Conservation (phyloP, 2,888 invertebrate species). For the Dichetophora obliterata region DNA sequence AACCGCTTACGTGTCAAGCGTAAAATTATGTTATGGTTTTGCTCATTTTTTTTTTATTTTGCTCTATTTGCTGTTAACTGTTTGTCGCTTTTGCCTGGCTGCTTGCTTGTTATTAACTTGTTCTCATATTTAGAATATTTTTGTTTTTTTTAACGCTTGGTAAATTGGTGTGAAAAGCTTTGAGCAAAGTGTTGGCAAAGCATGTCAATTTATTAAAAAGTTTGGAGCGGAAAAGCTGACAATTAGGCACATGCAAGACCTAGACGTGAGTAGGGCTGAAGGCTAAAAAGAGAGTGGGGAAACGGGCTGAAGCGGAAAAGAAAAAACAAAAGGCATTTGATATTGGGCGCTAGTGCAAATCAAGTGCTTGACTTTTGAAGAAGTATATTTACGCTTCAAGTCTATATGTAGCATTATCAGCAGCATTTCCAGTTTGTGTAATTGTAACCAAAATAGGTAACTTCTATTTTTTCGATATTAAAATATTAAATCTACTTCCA, state of each 20-base stretch:
- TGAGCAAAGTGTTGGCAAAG: slow-evolving; percentile 21
- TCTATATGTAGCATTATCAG: too few species aligned
- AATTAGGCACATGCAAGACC: slow-evolving; percentile 11
- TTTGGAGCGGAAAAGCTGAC: not conserved
- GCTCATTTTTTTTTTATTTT: slow-evolving; percentile 35
- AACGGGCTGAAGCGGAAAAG: too few species aligned
- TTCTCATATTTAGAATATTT: too few species aligned
- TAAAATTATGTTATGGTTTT: slow-evolving; percentile 46
- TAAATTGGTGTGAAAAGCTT: slow-evolving; percentile 29
- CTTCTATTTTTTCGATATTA: too few species aligned
- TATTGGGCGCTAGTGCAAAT: too few species aligned
- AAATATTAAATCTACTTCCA: too few species aligned
- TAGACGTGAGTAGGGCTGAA: not conserved
- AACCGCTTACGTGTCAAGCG: slow-evolving; percentile 41
- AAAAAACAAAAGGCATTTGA: too few species aligned
- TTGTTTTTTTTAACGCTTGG: not conserved
- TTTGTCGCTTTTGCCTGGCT: not conserved
- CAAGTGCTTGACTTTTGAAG: too few species aligned
- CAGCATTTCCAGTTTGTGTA: too few species aligned
- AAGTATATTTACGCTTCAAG: too few species aligned
- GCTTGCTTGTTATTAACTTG: slow-evolving; percentile 2
- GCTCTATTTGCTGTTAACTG: not conserved
- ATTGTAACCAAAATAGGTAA: too few species aligned
- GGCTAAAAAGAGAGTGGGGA: not conserved
- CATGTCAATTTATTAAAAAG: slow-evolving; percentile 17